These are phyloP conservation scores for Coregonus ussuriensis DNA, from an alignment of 2,797 vertebrate genomes.

Conservation along the genomic window DNA sequence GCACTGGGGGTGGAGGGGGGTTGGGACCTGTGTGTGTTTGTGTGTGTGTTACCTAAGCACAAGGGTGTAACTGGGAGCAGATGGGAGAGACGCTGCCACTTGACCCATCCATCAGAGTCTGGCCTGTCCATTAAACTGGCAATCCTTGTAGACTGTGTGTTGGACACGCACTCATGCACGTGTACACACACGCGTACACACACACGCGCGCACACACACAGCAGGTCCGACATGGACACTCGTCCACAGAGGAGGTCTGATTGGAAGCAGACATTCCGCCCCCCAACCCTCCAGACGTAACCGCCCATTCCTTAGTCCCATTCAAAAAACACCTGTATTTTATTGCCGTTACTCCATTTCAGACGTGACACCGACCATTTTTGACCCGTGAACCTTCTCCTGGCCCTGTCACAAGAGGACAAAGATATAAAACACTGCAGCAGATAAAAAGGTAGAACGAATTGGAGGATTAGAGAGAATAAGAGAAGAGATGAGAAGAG, in stretches of 20 bases:
- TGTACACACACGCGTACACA: background rate
- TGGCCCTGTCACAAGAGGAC: slow-evolving; percentile 44
- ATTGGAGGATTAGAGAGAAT: slow-evolving; percentile 2
- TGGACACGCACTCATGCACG: slow-evolving; percentile 20
- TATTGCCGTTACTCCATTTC: slow-evolving; percentile 63
- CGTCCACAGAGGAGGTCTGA: slow-evolving; percentile 51
- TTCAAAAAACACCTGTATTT: slow-evolving; percentile 72
- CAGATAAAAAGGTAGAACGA: slow-evolving; percentile 13
- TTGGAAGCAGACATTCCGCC: slow-evolving; percentile 62
- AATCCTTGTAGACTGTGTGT: slow-evolving; percentile 2
- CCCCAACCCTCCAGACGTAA: slow-evolving; percentile 10
- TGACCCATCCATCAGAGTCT: slow-evolving; percentile 31
- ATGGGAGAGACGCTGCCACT: slow-evolving; percentile 17
- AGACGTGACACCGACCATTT: slow-evolving; percentile 48
- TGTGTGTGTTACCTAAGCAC: slow-evolving; percentile 21
- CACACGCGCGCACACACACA: background rate
- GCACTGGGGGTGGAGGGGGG: background rate
- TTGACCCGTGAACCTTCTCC: slow-evolving; percentile 45
- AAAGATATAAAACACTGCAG: slow-evolving; percentile 4
- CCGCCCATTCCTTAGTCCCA: slow-evolving; percentile 12
- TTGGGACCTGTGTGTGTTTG: slow-evolving; percentile 17
- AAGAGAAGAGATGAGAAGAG: slow-evolving; percentile 6
- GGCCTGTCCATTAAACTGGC: slow-evolving; percentile 24
- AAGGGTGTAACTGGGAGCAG: slow-evolving; percentile 31
- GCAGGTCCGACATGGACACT: slow-evolving; percentile 33